A percentile compares a stretch with the other conserved stretches of the same genome.
These are phyloP conservation scores for Euzetes globulus DNA, from an alignment of 2,888 invertebrate species.

Conservation along the genomic window DNA sequence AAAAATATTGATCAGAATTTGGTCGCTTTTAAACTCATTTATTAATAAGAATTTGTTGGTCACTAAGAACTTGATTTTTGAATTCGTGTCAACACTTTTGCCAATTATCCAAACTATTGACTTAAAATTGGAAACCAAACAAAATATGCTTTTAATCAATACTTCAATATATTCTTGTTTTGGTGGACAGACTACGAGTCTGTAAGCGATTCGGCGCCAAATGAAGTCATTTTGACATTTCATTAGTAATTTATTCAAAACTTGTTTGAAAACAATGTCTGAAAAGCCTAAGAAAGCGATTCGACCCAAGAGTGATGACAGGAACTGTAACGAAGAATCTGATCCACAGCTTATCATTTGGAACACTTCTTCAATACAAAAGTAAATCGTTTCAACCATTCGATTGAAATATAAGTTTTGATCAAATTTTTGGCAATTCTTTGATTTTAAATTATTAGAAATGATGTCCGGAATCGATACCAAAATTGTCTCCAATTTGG, in stretches of 20 bases:
- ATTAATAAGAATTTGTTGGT: slow-evolving; percentile 35
- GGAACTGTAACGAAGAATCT: slow-evolving; percentile 17
- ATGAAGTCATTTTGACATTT: slow-evolving; percentile 16
- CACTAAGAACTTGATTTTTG: slow-evolving; percentile 29
- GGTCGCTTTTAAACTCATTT: slow-evolving; percentile 16
- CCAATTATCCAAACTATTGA: slow-evolving; percentile 21
- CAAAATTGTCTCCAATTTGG: slow-evolving; percentile 30
- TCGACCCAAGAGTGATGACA: slow-evolving; percentile 21
- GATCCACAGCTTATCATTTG: not conserved
- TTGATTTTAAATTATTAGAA: slow-evolving; percentile 4
- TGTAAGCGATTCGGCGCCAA: slow-evolving; percentile 7
- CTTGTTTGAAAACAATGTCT: slow-evolving; percentile 1
- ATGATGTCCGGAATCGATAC: slow-evolving; percentile 32
- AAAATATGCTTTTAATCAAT: not conserved
- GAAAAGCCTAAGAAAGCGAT: slow-evolving; percentile 6
- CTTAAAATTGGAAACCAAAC: not conserved
- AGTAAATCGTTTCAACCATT: slow-evolving; percentile 1
- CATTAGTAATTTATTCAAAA: not conserved
- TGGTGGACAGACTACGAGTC: not conserved
- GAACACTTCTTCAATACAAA: slow-evolving; percentile 1
- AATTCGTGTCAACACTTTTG: slow-evolving; percentile 25
- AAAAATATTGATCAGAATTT: slow-evolving; percentile 29
- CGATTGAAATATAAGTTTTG: slow-evolving; percentile 6
- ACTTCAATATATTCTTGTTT: slow-evolving; percentile 15
- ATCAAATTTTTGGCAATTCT: not conserved